Evolutionary conservation across 2,797 vertebrate species (phyloP), one percentile per base, ranked within the genome.

Genomic region (Alca torda): DNA sequence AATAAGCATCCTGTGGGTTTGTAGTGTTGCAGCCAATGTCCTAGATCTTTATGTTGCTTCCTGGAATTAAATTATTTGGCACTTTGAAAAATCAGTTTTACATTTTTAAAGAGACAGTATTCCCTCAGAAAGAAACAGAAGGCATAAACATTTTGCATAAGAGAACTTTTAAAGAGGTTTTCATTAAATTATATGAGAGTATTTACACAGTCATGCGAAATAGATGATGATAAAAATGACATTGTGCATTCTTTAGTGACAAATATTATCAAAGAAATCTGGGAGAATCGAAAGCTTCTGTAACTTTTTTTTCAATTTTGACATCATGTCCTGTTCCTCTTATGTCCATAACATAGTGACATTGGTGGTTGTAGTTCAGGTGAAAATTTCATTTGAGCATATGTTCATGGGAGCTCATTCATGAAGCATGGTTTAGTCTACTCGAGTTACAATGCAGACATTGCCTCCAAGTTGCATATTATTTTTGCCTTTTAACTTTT

Each of bases 311-410:
- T 41, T 63, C 9, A 24, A 0, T 45, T 77, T 86, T 53, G 51
- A 35, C 8, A 15, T 39, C 13, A 4, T 61, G 30, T 51, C 31
- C 19, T 60, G 15, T 72, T 11, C 3, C 11, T 9, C 9, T 13
- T 67, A n/a, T 35, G 2, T 68, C 30, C 5, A 4, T 65, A 70
- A 48, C 21, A 19, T 45, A 9, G 4, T 0, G 2, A 15, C 9
- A 5, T 37, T 81, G 41, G 7, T 69, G 46, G 15, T 64, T 60
- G 67, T 41, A 41, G 43, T 67, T 65, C 6, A n/a, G 45, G n/a
- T 90, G n/a, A 60, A 39, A 84, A 21, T 57, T 69, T 39, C 12
- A 9, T 69, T 53, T 83, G 56, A 79, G 30, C 15, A 2, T 14
- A 1, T 48, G 41, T 50, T 87, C 24, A 13, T 67, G 41, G 63